Conservation (phyloP, 2,113 vertebrate genomes). For the Actenoides lindsayi region DNA sequence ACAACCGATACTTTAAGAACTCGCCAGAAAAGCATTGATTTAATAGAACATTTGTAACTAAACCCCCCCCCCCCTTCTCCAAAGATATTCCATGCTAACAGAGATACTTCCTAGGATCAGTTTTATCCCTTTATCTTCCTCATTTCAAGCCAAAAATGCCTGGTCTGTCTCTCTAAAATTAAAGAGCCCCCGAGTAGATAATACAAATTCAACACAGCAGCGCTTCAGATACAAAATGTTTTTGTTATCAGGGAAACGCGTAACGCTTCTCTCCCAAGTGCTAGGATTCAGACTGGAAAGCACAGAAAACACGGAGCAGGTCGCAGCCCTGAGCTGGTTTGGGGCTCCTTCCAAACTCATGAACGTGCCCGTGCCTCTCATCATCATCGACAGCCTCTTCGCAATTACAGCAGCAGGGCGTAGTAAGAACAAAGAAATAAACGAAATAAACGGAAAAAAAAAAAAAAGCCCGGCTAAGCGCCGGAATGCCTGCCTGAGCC, state of each 20-base stretch:
- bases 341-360: background rate
- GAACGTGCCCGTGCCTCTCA: background rate
- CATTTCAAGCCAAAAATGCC: background rate
- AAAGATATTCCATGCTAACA: background rate
- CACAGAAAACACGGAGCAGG: background rate
- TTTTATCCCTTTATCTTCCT: background rate
- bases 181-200: fast-evolving
- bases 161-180: background rate
- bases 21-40: background rate
- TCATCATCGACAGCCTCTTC: background rate
- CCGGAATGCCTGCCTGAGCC: background rate
- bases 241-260: background rate
- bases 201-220: background rate
- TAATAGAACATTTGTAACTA: background rate
- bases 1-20: background rate
- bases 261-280: background rate
- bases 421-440: background rate
- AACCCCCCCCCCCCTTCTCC: fast-evolving
- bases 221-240: background rate
- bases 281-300: background rate
- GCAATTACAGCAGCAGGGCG: background rate
- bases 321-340: background rate
- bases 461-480: no score
- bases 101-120: no score
- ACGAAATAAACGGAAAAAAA: background rate